These are phyloP conservation scores for Oreochromis spilurus DNA, from an alignment of 2,113 vertebrate genomes.

Conservation along the genomic window DNA sequence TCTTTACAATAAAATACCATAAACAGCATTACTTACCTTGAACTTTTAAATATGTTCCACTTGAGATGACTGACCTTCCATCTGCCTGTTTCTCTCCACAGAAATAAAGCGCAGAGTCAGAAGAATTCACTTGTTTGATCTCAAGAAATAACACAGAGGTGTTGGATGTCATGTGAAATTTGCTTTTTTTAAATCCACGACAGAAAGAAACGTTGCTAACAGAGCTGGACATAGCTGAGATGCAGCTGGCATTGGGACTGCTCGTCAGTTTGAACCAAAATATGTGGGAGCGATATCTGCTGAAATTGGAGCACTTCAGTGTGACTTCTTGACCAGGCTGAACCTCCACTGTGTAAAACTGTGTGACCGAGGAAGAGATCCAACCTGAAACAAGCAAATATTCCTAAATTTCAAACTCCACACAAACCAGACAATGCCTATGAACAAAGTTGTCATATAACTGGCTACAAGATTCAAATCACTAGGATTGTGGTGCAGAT, in stretches of 20 bases:
- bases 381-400: not conserved
- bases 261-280: not conserved
- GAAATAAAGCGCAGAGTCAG: constrained; percentile 14
- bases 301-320: not conserved
- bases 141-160: not conserved
- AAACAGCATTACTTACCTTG: not conserved
- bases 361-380: not conserved
- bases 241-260: not conserved
- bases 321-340: not conserved
- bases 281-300: not conserved
- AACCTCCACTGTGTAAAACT: not conserved
- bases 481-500: not conserved
- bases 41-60: not conserved
- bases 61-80: not conserved
- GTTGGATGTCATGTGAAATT: constrained; percentile 1
- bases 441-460: not conserved
- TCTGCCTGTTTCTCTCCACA: not conserved
- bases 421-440: fast-evolving
- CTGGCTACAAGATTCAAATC: not conserved
- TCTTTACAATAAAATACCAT: not conserved
- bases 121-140: not conserved
- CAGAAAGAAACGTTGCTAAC: fast-evolving
- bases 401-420: not conserved
- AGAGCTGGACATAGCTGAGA: not conserved
- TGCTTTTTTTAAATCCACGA: not conserved